Evolutionary conservation across 2,888 invertebrate species (phyloP), one percentile per base, ranked within the genome.

Genomic region (Trachelus troglodyta): DNA sequence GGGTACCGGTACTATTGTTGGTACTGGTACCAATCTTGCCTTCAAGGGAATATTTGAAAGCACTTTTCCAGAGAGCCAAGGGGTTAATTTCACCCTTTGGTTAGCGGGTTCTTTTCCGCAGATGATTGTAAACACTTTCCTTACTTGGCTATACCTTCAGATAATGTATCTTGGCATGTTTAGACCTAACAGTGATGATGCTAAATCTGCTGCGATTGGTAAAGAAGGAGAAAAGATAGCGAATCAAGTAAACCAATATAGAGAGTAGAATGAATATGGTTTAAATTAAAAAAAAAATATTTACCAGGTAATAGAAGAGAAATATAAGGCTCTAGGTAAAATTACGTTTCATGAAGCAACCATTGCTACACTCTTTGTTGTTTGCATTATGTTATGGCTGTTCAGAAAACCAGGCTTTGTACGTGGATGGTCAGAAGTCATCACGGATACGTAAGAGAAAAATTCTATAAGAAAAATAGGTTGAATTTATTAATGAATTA

Each of bases 361-460:
- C 23, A 92, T 92, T 2, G 80, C 87, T 0, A 4, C 84, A 0
- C 83, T 92, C 4, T 94, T 94, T 84, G 74, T 92, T 0, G 12
- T 91, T 1, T 90, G 94, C 69, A 92, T 94, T 0, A 35, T 92
- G 0, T 89, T 94, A 6, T 94, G 94, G 94, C 89, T 94, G 79
- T 92, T 93, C 79, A 91, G 94, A 31, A 92, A 92, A 77, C 94
- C 94, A 0, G 93, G 93, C 76, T 93, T 94, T 79, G 89, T 94
- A 1, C 89, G 91, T 0, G 94, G 94, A 15, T 94, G 94, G 94
- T 92, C 93, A 1, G 87, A 90, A 75, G 31, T 87, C 0, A n/a
- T 88, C 6, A 82, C 84, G 3, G 75, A 80, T 3, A 77, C 83
- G 88, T 56, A 1, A 56, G 56, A 56, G 23, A 56, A 56, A 56